These are phyloP conservation scores for Gallinago media DNA, from an alignment of 2,113 vertebrate genomes.

Conservation along the genomic window DNA sequence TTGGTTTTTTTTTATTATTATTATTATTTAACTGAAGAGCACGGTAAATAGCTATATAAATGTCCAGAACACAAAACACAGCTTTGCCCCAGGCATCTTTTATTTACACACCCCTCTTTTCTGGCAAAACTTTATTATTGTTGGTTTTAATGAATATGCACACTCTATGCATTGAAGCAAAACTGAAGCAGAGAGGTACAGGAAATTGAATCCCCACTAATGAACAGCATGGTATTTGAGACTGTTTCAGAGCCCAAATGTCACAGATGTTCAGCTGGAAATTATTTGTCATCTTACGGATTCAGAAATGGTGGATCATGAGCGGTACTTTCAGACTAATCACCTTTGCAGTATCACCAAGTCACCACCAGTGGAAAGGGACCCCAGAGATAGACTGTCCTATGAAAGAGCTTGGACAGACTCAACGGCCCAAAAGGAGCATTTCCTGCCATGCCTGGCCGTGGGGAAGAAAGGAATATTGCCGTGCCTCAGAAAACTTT, in stretches of 20 bases:
- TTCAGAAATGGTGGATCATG: not conserved
- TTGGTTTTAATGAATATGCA: slow-evolving; percentile 55
- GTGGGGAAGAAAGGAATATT: not conserved
- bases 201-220: slow-evolving; percentile 63
- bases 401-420: not conserved
- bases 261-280: slow-evolving; percentile 57
- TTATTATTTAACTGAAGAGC: slow-evolving; percentile 32
- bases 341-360: not conserved
- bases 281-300: not conserved
- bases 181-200: slow-evolving; percentile 40
- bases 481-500: not conserved
- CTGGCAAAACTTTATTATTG: slow-evolving; percentile 60
- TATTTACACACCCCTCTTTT: slow-evolving; percentile 55
- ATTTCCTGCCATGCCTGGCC: not conserved
- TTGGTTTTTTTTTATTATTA: not conserved
- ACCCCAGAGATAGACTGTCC: too few species aligned
- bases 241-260: slow-evolving; percentile 40
- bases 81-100: slow-evolving; percentile 46
- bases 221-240: slow-evolving; percentile 51
- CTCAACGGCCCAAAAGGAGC: not conserved
- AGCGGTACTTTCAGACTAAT: not conserved
- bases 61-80: slow-evolving; percentile 51
- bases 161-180: slow-evolving; percentile 43
- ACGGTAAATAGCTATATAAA: slow-evolving; percentile 64
- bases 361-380: not conserved